Evolutionary conservation across 2,888 invertebrate species (phyloP).

Genomic region (Spodoptera littoralis): DNA sequence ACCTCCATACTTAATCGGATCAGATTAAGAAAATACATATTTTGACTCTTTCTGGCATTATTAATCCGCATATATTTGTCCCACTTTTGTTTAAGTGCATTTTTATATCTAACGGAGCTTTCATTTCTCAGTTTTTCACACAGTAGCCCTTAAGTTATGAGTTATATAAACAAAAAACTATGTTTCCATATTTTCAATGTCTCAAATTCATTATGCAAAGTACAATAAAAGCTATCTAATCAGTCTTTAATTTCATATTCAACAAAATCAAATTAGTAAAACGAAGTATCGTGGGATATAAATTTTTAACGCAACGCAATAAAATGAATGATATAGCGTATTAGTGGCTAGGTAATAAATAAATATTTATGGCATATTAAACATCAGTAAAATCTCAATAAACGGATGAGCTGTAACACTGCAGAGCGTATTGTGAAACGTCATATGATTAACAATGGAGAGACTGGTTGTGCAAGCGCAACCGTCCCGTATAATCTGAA

Average conservation of each 20-base stretch:
- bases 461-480: conserved; percentile 45
- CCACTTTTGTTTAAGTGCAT: conserved; percentile 43
- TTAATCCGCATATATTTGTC: conserved; percentile 51
- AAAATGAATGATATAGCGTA: conserved; percentile 83
- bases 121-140: conserved; percentile 27
- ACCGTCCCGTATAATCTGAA: conserved; percentile 39
- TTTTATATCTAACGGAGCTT: conserved; percentile 45
- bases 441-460: conserved; percentile 63
- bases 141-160: conserved; percentile 40
- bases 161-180: conserved; percentile 44
- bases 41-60: conserved; percentile 42
- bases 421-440: conserved; percentile 74
- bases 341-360: conserved; percentile 82
- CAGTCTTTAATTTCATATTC: conserved; percentile 78
- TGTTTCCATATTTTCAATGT: conserved; percentile 51
- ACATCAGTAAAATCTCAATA: conserved; percentile 83
- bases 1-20: conserved; percentile 53
- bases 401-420: conserved; percentile 69
- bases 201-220: conserved; percentile 66
- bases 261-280: conserved; percentile 81
- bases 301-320: conserved; percentile 77
- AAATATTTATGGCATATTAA: conserved; percentile 85
- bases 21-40: conserved; percentile 55
- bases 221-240: conserved; percentile 76
- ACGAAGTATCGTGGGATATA: conserved; percentile 76